Conservation (phyloP, 1,140 invertebrate genomes). For the Leptinotarsa texana region DNA sequence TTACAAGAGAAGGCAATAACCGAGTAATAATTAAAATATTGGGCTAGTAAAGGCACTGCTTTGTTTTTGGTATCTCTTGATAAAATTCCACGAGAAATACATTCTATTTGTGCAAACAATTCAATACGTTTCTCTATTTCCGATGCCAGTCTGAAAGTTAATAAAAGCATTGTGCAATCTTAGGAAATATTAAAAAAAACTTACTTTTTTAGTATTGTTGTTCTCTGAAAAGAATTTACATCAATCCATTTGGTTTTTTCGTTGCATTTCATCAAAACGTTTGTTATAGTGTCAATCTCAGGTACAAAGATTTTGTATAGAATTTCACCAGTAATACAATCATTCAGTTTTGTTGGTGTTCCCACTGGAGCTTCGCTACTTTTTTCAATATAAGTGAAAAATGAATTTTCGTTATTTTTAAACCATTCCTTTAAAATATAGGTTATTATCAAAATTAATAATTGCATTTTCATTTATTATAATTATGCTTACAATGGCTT, state of each 20-base stretch:
- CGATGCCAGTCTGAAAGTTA: constrained; percentile 41
- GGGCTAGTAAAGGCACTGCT: constrained; percentile 32
- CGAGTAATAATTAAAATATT: constrained; percentile 50
- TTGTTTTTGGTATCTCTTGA: constrained; percentile 43
- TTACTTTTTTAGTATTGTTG: constrained; percentile 30
- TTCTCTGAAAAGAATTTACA: constrained; percentile 23
- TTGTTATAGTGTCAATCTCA: constrained; percentile 22
- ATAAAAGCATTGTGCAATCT: neutral
- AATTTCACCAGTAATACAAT: constrained; percentile 25
- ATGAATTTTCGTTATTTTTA: constrained; percentile 26
- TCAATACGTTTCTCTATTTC: constrained; percentile 42
- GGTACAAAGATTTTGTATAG: constrained; percentile 27
- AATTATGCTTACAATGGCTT: constrained; percentile 38
- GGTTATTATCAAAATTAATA: neutral
- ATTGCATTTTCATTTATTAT: neutral
- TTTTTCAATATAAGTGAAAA: constrained; percentile 28
- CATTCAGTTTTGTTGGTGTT: constrained; percentile 11
- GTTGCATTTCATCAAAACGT: constrained; percentile 21
- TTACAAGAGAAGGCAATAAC: constrained; percentile 43
- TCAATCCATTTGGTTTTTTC: constrained; percentile 25
- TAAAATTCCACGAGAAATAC: constrained; percentile 41
- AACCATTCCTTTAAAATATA: constrained; percentile 38
- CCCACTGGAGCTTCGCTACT: constrained; percentile 24
- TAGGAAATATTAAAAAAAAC: neutral
- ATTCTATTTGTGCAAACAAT: constrained; percentile 49